Percentiles rank a stretch among this genome's conserved stretches.
phyloP scores from a whole-genome alignment of 2,113 vertebrate species.

The Myodes glareolus region DNA sequence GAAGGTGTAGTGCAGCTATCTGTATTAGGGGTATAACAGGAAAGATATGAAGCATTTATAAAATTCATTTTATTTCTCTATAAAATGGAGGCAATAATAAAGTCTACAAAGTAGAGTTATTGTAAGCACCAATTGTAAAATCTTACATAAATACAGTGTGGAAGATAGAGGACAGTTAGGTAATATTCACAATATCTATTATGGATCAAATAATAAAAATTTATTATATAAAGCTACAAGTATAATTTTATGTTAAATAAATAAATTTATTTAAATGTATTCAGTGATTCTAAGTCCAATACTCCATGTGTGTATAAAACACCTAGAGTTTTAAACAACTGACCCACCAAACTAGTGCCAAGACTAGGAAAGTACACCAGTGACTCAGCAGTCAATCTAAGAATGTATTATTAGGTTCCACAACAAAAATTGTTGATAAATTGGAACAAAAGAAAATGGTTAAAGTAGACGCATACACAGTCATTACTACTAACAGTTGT shows the following conservation, averaged over 20 bases:
- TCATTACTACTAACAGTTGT: background rate
- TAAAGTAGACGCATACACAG: background rate
- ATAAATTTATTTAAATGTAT: slow-evolving; percentile 11
- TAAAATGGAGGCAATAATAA: slow-evolving; percentile 15
- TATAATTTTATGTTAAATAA: slow-evolving; percentile 7
- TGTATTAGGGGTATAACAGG: background rate
- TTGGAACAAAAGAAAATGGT: background rate
- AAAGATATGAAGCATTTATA: background rate
- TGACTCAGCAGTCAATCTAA: background rate
- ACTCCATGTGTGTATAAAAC: background rate
- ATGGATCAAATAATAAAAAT: background rate
- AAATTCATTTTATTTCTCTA: slow-evolving; percentile 48
- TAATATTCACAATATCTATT: background rate
- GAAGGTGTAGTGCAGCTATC: background rate
- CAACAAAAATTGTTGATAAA: background rate
- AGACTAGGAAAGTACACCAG: background rate
- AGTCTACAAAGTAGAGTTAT: background rate
- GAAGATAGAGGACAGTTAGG: background rate
- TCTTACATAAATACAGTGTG: background rate
- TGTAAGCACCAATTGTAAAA: slow-evolving; percentile 8
- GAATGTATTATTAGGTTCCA: background rate
- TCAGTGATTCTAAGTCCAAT: background rate
- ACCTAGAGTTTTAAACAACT: background rate
- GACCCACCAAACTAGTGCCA: background rate
- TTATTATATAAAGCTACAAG: background rate